Evolutionary conservation across 2,888 invertebrate species (phyloP), one percentile per base, ranked within the genome.

Genomic region (Germaria angustata): DNA sequence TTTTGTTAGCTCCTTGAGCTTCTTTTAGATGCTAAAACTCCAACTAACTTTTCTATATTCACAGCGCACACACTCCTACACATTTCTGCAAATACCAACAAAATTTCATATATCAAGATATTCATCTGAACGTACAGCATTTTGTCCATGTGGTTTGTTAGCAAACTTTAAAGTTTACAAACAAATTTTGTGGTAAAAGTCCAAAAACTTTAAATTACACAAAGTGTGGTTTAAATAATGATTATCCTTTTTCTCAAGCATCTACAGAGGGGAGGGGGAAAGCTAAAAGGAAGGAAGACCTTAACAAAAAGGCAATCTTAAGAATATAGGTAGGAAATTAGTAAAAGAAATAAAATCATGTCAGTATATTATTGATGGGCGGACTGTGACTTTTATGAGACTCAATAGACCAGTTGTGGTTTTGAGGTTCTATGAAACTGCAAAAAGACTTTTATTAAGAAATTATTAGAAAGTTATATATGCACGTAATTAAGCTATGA

Each of bases 191-290:
- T 79, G 82, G 82, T 79, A 82, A 75, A 79, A 82, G 79, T 82
- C 65, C 71, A 75, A 82, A 75, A 82, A 82, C 82, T 82, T 79
- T 82, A 82, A 75, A 82, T 82, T 82, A 79, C 79, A 82, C 82
- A 82, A 82, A 82, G 82, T 82, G 82, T 79, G 82, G 82, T 57
- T 79, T 82, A 82, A 75, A 82, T 82, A 82, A 82, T 82, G 82
- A 82, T 82, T 82, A 82, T 79, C 57, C 69, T 79, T 69, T 63
- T 66, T 76, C 46, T 61, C 53, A 13, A 20, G 24, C 53, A 55
- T 24, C 28, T 53, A 13, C 53, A 46, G 46, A 53, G 63, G 46
- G 11, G 34, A 34, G 17, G 13, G 20, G 32, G 7, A 22, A 32
- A 20, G 22, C 3, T 4, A 8, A 28, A 17, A 11, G 5, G 3